These are phyloP conservation scores for Pithys albifrons DNA, from an alignment of 2,113 vertebrate genomes.

Conservation along the genomic window DNA sequence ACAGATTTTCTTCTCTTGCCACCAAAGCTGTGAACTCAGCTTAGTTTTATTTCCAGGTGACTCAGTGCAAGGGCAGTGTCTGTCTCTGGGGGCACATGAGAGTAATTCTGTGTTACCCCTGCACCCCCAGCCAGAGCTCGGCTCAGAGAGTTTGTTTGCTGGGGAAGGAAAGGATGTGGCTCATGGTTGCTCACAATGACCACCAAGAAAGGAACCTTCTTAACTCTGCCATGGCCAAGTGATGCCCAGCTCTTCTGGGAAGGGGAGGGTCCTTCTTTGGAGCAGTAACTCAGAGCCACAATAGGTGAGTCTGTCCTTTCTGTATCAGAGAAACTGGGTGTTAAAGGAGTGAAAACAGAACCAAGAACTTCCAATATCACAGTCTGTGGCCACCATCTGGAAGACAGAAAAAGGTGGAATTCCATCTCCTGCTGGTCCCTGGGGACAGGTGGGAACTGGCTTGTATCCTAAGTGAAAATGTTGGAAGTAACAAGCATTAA, in stretches of 20 bases:
- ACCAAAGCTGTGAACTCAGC: background rate
- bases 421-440: background rate
- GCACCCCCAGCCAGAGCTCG: background rate
- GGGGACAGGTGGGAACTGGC: background rate
- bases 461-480: background rate
- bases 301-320: background rate
- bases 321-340: background rate
- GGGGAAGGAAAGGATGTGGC: background rate
- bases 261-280: background rate
- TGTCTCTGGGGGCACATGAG: background rate
- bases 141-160: background rate
- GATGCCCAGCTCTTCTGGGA: background rate
- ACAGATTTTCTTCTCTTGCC: background rate
- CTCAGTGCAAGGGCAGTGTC: background rate
- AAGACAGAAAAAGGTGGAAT: background rate
- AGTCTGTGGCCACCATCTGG: background rate
- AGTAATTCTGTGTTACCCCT: background rate
- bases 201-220: background rate
- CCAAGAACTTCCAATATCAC: background rate
- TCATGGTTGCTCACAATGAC: background rate
- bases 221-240: background rate
- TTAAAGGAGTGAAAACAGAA: background rate
- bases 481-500: background rate
- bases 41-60: background rate
- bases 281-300: background rate